Base-by-base conservation (phyloP, 2,797 vertebrate genomes). In the Coracias cyanogaster region DNA sequence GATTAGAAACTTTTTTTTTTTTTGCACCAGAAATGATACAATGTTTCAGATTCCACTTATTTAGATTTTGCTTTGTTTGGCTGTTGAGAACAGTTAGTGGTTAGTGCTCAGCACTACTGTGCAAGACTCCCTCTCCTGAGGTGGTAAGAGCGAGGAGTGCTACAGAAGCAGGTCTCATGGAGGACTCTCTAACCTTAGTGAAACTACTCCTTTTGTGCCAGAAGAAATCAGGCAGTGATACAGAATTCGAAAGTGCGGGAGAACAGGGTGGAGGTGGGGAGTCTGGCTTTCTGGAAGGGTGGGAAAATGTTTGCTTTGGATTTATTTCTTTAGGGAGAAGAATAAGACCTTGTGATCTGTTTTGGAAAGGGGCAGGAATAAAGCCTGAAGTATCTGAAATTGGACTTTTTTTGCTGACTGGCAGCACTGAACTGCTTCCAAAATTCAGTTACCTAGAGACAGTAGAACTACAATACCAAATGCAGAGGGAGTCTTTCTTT, bases 351-450 rank as follows among this genome's bases (percentile, higher is more conserved):
- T 93, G 57, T 55, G 84, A 91, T 87, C 37, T 85, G 18, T 60
- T 96, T 94, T 87, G 71, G 90, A 97, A 92, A 94, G 37, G 62
- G 17, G 19, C 13, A 77, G 45, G 33, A 84, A 73, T 76, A 94
- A 93, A 90, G 86, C 57, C 51, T 62, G n/a, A 94, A 83, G 86
- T 90, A 73, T 31, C 65, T 90, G 60, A 93, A 90, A 29, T 15
- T 78, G 82, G 55, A 65, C 10, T 78, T 57, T 83, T 37, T 76
- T 91, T 96, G 64, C 78, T 88, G 84, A 93, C 69, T 94, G 37
- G 91, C 84, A 95, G 87, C 91, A 84, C 80, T 89, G 94, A 96
- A 96, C 76, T 78, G 67, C 74, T 89, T 97, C 73, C 76, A 97
- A 91, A 93, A 43, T 70, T 73, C 85, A 96, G 92, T 95, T 93